Percentiles rank a stretch among this genome's conserved stretches.
phyloP scores from a whole-genome alignment of 2,797 vertebrate species.

The Balearica regulorum region DNA sequence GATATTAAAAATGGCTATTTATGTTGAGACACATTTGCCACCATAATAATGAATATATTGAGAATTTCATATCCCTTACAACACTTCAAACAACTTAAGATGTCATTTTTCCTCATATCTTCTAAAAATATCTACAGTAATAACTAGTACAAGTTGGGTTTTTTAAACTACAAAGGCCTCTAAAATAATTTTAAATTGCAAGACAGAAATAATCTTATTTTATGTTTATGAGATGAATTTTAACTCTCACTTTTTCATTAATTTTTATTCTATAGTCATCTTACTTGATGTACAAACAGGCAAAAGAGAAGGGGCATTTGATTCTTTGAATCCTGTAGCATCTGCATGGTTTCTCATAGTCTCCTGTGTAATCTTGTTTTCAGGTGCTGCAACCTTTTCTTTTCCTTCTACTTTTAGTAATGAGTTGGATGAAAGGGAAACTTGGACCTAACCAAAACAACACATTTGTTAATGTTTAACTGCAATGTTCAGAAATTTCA shows the following conservation, averaged over 20 bases:
- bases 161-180: not conserved
- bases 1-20: not conserved
- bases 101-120: not conserved
- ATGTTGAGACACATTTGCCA: not conserved
- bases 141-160: not conserved
- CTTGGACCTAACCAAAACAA: conserved; percentile 68
- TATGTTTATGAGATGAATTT: not conserved
- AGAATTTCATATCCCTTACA: not conserved
- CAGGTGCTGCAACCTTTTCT: conserved; percentile 66
- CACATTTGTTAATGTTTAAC: not conserved
- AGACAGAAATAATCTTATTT: not conserved
- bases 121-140: not conserved
- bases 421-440: conserved; percentile 36
- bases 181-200: not conserved
- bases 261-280: conserved; percentile 32
- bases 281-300: conserved; percentile 72
- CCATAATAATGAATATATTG: not conserved
- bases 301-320: conserved; percentile 65
- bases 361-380: conserved; percentile 64
- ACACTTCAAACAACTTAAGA: not conserved
- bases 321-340: conserved; percentile 61
- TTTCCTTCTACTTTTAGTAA: conserved; percentile 59
- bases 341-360: conserved; percentile 62
- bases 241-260: not conserved
- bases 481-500: not conserved